Evolutionary conservation across 2,113 vertebrate genomes (phyloP).

Genomic region (Jaculus jaculus): DNA sequence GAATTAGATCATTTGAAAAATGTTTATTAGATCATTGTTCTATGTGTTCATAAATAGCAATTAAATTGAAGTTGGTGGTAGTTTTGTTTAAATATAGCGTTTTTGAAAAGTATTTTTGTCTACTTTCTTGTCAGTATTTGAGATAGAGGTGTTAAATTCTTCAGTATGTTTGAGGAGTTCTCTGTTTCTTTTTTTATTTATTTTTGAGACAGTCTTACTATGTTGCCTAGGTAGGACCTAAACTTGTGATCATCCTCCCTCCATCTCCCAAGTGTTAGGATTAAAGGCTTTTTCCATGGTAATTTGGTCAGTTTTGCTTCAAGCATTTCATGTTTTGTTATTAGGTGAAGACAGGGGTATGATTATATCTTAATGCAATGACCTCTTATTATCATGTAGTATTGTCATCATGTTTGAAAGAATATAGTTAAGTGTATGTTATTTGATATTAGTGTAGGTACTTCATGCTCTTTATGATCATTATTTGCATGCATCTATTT

Average conservation of each 20-base stretch:
- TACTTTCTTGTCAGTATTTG: background rate
- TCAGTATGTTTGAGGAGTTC: background rate
- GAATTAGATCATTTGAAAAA: background rate
- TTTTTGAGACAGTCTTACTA: no score
- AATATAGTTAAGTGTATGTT: background rate
- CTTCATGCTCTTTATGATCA: background rate
- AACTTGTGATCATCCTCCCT: no score
- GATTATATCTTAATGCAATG: background rate
- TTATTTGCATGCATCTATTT: background rate
- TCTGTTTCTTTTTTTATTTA: background rate
- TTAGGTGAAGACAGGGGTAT: background rate
- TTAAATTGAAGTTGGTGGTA: background rate
- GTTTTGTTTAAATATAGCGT: slow-evolving; percentile 7
- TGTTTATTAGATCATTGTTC: background rate
- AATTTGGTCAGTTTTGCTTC: slow-evolving; percentile 21
- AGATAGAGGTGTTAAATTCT: background rate
- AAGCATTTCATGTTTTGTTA: background rate
- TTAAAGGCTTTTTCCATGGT: no score
- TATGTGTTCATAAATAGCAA: slow-evolving; percentile 8
- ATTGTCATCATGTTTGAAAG: background rate
- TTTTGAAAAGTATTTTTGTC: background rate
- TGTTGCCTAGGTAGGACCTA: no score
- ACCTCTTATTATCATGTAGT: background rate
- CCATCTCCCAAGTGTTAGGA: no score
- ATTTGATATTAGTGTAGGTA: background rate